phyloP scores from a whole-genome alignment of 2,888 invertebrate species.

The Tricholauxania praeusta region DNA sequence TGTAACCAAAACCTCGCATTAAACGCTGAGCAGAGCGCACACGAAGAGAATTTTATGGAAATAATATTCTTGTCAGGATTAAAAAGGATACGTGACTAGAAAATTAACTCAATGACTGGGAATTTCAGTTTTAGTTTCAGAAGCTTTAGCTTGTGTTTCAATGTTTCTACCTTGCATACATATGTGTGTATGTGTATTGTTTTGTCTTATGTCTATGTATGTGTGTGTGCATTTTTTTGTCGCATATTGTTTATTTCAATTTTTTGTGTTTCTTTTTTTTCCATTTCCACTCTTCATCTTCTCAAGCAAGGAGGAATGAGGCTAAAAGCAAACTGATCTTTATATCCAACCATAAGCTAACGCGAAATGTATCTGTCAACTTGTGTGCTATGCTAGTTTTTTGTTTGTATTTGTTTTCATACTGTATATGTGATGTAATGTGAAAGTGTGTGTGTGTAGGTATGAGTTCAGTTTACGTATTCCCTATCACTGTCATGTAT shows the following conservation, averaged over 20 bases:
- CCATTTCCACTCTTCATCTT: neutral
- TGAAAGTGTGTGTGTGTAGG: neutral
- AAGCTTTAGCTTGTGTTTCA: neutral
- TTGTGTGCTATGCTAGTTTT: neutral
- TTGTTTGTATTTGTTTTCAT: neutral
- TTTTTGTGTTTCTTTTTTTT: neutral
- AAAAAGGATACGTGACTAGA: conserved; percentile 68
- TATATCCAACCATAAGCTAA: conserved; percentile 26
- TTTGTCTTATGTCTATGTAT: neutral
- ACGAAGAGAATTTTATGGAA: conserved; percentile 58
- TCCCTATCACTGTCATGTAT: conserved; percentile 23
- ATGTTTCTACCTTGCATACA: neutral
- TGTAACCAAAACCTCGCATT: conserved; percentile 37
- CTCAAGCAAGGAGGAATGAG: neutral
- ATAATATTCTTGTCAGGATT: conserved; percentile 69
- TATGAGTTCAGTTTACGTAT: neutral
- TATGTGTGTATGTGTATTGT: conserved; percentile 5
- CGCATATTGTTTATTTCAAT: conserved; percentile 34
- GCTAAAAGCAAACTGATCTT: conserved; percentile 28
- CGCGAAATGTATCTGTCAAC: conserved; percentile 29
- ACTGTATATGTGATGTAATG: neutral
- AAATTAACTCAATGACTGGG: conserved; percentile 61
- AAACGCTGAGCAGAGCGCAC: conserved; percentile 22
- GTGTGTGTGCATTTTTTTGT: conserved; percentile 12
- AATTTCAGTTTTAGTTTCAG: conserved; percentile 18